Evolutionary conservation across 2,888 invertebrate species (phyloP).

Genomic region (Morpho achilles): DNA sequence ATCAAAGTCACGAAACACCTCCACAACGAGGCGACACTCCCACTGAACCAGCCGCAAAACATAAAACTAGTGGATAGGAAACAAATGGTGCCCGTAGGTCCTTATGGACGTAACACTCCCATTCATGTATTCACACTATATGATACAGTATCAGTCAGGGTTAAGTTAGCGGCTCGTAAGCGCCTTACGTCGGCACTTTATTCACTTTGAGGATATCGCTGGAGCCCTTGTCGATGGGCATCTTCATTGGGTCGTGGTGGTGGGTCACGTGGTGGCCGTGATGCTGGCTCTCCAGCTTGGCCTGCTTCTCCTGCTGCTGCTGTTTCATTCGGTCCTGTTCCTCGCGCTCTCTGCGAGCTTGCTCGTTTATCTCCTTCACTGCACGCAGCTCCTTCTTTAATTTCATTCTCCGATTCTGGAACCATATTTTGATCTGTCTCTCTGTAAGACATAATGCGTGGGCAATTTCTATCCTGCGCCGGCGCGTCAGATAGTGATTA

Average conservation of each 20-base stretch:
- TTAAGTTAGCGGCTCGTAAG: conserved; percentile 52
- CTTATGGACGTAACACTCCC: conserved; percentile 71
- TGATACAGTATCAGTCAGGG: conserved; percentile 77
- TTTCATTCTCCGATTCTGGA: conserved; percentile 98
- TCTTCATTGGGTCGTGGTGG: conserved; percentile 86
- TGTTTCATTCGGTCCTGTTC: conserved; percentile 95
- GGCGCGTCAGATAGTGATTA: conserved; percentile 97
- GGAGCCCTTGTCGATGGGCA: conserved; percentile 86
- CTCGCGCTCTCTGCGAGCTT: conserved; percentile 93
- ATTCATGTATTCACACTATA: conserved; percentile 72
- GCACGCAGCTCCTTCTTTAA: conserved; percentile 96
- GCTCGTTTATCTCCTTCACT: conserved; percentile 96
- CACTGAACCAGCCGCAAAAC: conserved; percentile 61
- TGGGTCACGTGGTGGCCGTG: conserved; percentile 85
- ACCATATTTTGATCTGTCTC: conserved; percentile 98
- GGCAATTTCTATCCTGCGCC: conserved; percentile 97
- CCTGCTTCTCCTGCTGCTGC: conserved; percentile 92
- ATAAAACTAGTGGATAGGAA: conserved; percentile 77
- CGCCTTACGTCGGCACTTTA: conserved; percentile 87
- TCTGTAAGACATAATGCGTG: conserved; percentile 97
- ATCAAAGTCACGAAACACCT: conserved; percentile 58
- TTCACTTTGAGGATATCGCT: conserved; percentile 88
- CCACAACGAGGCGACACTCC: conserved; percentile 57
- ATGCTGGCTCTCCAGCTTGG: conserved; percentile 86
- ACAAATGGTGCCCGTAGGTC: conserved; percentile 64